Evolutionary conservation across 2,113 vertebrate species (phyloP), one percentile per base, ranked within the genome.

Genomic region (Sarotherodon lohbergeri): DNA sequence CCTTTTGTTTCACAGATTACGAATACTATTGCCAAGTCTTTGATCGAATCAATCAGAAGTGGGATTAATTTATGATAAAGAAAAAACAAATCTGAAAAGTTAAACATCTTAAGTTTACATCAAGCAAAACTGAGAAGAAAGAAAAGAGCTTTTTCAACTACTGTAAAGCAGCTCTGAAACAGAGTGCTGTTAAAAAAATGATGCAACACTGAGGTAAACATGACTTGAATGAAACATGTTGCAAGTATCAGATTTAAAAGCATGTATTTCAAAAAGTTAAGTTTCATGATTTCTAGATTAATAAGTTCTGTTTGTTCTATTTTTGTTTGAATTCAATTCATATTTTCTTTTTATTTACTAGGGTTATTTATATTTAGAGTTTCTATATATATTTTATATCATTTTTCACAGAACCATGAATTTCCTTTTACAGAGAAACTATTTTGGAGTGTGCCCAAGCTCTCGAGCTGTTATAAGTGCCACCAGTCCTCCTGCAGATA

Each of bases 191-290:
- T 63, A 5, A 71, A 71, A 29, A 43, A 43, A 24, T 71, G 39
- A 71, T 43, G 19, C 66, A 68, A 68, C 63, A 43, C n/a, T 71
- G n/a, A 68, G n/a, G n/a, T 43, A 71, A 43, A 71, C 39, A 71
- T 16, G 39, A 24, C 68, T 27, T 73, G 22, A 73, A 46, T 46
- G 8, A 73, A 46, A 73, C 66, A 16, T 46, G 39, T 73, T 46
- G 36, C 63, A 7, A 24, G 19, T 22, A 41, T 39, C 63, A 41
- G 7, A 41, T 41, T 68, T 68, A 68, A 41, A 68, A 71, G 63
- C 36, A 71, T 24, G n/a, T 14, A 24, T 43, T 43, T 68, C 36
- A 41, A 22, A 41, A 9, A 9, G n/a, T 71, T 24, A 24, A 4
- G 41, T 46, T 71, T 71, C 22, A 16, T 43, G 39, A 43, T 73